Evolutionary conservation across 2,888 invertebrate species (phyloP).

Genomic region (Bombylius major): DNA sequence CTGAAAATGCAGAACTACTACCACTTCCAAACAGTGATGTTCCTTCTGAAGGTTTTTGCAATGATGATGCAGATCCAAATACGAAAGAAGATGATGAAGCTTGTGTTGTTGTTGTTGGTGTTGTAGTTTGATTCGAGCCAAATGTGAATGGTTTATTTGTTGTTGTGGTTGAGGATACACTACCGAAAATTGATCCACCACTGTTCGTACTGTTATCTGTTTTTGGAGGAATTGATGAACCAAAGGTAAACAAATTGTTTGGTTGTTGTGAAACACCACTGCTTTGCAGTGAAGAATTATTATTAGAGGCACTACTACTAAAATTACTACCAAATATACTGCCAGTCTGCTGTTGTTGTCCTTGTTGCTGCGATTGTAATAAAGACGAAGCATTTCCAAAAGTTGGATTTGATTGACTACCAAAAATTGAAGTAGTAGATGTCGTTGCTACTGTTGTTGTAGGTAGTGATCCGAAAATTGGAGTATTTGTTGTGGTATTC

Average conservation of each 20-base stretch:
- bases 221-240: neutral
- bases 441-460: neutral
- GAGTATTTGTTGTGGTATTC: neutral
- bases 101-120: constrained; percentile 2
- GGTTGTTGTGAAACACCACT: neutral
- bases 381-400: constrained; percentile 4
- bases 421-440: neutral
- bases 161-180: constrained; percentile 7
- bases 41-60: constrained; percentile 1
- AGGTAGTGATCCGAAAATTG: neutral
- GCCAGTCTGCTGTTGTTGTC: neutral
- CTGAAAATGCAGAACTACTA: constrained; percentile 4
- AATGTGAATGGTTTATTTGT: neutral
- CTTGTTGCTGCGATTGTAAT: neutral
- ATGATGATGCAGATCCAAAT: neutral
- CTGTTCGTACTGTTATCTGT: neutral
- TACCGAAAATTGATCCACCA: constrained; percentile 5
- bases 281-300: neutral
- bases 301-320: constrained; percentile 1
- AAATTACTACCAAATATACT: constrained; percentile 12
- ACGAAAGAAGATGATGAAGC: neutral
- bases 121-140: constrained; percentile 1
- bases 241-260: constrained; percentile 8
- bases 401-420: constrained; percentile 4
- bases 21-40: constrained; percentile 17